Evolutionary conservation across 2,888 invertebrate genomes (phyloP).

Genomic region (Esperia sulphurella): DNA sequence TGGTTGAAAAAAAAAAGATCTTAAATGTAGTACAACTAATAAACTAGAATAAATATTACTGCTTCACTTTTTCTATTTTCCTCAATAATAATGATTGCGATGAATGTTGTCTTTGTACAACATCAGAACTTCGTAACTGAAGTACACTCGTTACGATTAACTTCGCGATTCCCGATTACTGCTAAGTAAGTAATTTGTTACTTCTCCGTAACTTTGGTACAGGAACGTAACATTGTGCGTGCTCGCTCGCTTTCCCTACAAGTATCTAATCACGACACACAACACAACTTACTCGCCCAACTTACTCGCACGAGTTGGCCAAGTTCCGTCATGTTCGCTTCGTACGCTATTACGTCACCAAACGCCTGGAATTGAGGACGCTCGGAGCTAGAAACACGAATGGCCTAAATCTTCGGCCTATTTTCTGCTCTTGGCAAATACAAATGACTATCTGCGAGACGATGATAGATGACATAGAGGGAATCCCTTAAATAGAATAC

Average conservation of each 20-base stretch:
- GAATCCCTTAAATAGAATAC: too few relatives aligned
- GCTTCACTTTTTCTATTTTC: too few relatives aligned
- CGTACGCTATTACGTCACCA: background rate
- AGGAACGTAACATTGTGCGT: background rate
- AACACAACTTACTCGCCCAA: background rate
- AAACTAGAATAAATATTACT: too few relatives aligned
- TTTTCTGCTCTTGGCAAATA: background rate
- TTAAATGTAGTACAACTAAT: too few relatives aligned
- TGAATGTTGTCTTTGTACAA: too few relatives aligned
- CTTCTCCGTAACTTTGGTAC: background rate
- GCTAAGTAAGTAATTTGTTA: background rate
- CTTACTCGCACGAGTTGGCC: background rate
- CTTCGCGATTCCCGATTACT: background rate
- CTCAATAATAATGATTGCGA: too few relatives aligned
- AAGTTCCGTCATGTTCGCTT: background rate
- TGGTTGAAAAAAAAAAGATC: too few relatives aligned
- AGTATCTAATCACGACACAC: constrained; percentile 1
- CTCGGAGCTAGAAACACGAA: background rate
- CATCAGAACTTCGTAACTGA: too few relatives aligned
- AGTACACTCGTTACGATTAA: constrained; percentile 1
- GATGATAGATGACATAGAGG: too few relatives aligned
- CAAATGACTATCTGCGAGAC: background rate
- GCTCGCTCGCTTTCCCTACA: background rate
- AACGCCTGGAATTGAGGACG: background rate
- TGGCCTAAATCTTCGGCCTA: background rate